Evolutionary conservation across 2,113 vertebrate species (phyloP), one percentile per base, ranked within the genome.

Genomic region (Nyctereutes procyonoides): DNA sequence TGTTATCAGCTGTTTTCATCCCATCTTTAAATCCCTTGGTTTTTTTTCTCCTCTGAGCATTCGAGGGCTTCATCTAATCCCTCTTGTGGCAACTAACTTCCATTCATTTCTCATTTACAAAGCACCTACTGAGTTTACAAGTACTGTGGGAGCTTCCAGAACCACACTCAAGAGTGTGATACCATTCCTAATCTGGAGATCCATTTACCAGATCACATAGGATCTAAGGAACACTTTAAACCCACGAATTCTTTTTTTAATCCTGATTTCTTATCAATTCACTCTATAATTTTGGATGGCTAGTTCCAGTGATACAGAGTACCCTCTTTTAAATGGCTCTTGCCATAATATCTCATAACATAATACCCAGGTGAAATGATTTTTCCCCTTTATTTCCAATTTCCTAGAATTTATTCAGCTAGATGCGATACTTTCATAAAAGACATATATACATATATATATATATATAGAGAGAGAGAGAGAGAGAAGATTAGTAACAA

Each of bases 401-500:
- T 69, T 87, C 71, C 65, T 51, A 81, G 48, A 88, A 90, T 56
- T 83, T 84, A 17, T 90, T 71, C 81, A 28, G 28, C 24, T 58
- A 67, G 35, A 79, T 28, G 16, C 12, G 89, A 95, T 77, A 90
- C 80, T 96, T 73, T 85, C 60, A 43, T 28, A 48, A 82, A 89
- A 93, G 86, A 82, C 20, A 84, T 17, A 76, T 14, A 48, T 2
- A 91, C 30, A 76, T 43, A 5, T 43, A 43, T 43, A 4, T 43
- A 38, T 38, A 38, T 4, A 38, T 4, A 43, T 4, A 43, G 4
- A 43, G 38, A 43, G 4, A 43, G 38, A 43, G 2, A 38, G 1
- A 76, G 56, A 74, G 32, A 93, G 26, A 58, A 94, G 26, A 60
- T 82, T 58, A 48, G 35, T 55, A 95, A 93, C 26, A 94, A 85